These are phyloP conservation scores for Pangasius krempfi DNA, from an alignment of 2,797 vertebrate species.

Conservation along the genomic window DNA sequence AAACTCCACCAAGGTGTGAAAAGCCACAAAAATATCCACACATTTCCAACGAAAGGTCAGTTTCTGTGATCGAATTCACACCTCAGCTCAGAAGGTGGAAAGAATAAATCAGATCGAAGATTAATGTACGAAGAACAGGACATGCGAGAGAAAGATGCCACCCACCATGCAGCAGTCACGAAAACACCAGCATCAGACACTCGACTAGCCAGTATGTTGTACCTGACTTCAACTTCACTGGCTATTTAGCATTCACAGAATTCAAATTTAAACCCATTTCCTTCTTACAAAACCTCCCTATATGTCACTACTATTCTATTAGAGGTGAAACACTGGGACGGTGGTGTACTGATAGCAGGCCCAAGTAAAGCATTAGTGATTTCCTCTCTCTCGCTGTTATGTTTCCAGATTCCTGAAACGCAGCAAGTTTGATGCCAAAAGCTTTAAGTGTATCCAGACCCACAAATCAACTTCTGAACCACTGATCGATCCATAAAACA, in stretches of 20 bases:
- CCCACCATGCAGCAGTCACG: not conserved
- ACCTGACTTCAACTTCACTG: no score
- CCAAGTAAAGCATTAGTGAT: slow-evolving; percentile 13
- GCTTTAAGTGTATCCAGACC: slow-evolving; percentile 36
- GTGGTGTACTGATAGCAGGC: not conserved
- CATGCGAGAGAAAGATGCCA: not conserved
- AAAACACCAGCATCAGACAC: not conserved
- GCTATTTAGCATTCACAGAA: not conserved
- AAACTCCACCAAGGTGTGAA: slow-evolving; percentile 8
- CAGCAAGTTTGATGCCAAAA: not conserved
- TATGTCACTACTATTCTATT: not conserved
- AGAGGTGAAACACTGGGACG: not conserved
- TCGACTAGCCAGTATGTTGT: not conserved
- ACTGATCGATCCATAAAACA: slow-evolving; percentile 31
- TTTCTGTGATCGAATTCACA: slow-evolving; percentile 18
- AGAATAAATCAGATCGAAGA: not conserved
- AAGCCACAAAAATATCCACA: not conserved
- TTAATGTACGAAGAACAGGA: not conserved
- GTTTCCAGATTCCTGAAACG: slow-evolving; percentile 2
- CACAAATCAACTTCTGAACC: slow-evolving; percentile 39
- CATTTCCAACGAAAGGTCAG: not conserved
- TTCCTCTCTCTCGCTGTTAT: not conserved
- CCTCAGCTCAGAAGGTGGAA: not conserved
- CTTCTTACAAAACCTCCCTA: not conserved
- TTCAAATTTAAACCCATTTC: not conserved